These are phyloP conservation scores for Labeo rohita DNA, from an alignment of 2,113 vertebrate species.

Conservation along the genomic window DNA sequence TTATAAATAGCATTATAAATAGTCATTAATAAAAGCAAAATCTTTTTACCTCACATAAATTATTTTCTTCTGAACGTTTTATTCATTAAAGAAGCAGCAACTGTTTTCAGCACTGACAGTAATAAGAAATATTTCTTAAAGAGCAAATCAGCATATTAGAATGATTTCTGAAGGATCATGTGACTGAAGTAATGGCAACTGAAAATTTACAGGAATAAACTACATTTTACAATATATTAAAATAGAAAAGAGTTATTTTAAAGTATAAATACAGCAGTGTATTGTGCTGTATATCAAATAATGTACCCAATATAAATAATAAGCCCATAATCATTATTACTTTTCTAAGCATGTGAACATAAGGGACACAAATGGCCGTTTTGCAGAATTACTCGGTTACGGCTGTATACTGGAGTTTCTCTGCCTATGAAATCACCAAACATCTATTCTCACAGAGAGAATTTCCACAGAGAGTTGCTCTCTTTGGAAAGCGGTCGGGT, in stretches of 20 bases:
- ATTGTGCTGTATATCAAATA: too few relatives aligned
- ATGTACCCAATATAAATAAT: neutral
- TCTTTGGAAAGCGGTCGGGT: constrained; percentile 69
- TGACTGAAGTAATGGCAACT: neutral
- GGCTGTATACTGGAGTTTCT: neutral
- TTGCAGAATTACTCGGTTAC: neutral
- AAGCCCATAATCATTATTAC: neutral
- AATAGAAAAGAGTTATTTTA: neutral
- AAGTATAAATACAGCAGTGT: too few relatives aligned
- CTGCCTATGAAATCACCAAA: neutral
- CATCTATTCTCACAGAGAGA: neutral
- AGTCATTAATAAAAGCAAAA: too few relatives aligned
- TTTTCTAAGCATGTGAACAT: neutral
- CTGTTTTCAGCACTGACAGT: too few relatives aligned
- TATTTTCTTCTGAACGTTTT: too few relatives aligned
- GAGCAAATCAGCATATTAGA: neutral
- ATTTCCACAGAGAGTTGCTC: constrained; percentile 42
- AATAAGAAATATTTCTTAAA: too few relatives aligned
- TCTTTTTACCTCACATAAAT: too few relatives aligned
- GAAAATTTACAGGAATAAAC: neutral
- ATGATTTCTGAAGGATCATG: neutral
- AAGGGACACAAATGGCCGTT: neutral
- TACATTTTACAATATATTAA: neutral
- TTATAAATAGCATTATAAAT: too few relatives aligned
- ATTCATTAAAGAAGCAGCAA: too few relatives aligned